phyloP scores from a whole-genome alignment of 2,113 vertebrate genomes.

The Aviceda subcristata region DNA sequence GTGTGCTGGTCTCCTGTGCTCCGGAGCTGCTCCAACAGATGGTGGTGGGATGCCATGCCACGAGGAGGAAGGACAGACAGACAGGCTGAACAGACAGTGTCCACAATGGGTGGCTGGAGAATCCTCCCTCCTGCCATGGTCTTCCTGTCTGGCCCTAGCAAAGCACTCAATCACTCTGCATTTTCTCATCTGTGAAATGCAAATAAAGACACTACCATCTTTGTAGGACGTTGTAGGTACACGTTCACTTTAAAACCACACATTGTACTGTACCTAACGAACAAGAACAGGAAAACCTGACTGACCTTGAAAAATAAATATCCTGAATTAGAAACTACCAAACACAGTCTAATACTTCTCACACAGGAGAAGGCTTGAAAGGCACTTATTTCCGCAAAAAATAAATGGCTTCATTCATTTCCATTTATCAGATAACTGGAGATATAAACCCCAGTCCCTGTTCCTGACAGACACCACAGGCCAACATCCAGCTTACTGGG shows the following conservation, averaged over 20 bases:
- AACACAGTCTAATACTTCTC: not conserved
- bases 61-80: not conserved
- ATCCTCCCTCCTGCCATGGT: not conserved
- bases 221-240: not conserved
- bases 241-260: not conserved
- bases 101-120: rapidly evolving
- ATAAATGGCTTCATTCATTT: not conserved
- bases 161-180: rapidly evolving
- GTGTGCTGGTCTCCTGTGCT: rapidly evolving
- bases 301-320: not conserved
- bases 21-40: not conserved
- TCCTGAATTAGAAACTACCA: not conserved
- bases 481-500: not conserved
- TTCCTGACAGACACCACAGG: not conserved
- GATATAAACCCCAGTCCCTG: not conserved
- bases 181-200: not conserved
- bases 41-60: not conserved
- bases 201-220: not conserved
- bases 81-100: not conserved
- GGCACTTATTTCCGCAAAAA: not conserved
- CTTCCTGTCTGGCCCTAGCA: not conserved
- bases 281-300: not conserved
- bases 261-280: not conserved
- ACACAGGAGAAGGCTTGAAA: not conserved
- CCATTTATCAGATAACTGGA: not conserved